A percentile compares a stretch with the other conserved stretches of the same genome.
phyloP scores from a whole-genome alignment of 1,140 invertebrate species.

The Drosophila sturtevanti region DNA sequence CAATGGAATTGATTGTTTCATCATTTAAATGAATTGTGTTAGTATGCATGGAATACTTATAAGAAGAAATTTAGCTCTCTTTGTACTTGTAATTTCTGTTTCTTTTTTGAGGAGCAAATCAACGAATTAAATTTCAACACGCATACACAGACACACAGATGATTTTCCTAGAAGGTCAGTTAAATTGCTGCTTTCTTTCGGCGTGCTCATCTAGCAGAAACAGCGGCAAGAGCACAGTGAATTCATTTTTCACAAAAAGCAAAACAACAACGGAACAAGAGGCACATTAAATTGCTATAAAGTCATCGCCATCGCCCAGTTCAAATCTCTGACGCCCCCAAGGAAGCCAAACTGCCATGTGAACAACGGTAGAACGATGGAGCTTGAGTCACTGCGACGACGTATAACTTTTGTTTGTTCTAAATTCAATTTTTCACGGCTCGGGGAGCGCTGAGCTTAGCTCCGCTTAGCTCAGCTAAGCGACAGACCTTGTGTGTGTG shows the following conservation, averaged over 20 bases:
- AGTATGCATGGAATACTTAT: too few species aligned
- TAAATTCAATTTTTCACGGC: constrained; percentile 72
- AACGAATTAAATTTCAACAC: constrained; percentile 21
- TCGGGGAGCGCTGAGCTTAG: constrained; percentile 29
- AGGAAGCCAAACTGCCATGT: constrained; percentile 44
- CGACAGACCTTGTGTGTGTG: neutral
- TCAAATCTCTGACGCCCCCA: constrained; percentile 22
- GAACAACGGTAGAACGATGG: constrained; percentile 3
- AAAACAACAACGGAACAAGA: constrained; percentile 28
- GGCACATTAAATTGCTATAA: constrained; percentile 77
- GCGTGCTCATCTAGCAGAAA: constrained; percentile 8
- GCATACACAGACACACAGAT: constrained; percentile 15
- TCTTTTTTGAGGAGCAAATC: constrained; percentile 11
- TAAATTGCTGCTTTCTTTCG: constrained; percentile 52
- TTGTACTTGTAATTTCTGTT: neutral
- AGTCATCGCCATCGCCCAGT: constrained; percentile 45
- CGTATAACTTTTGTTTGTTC: constrained; percentile 72
- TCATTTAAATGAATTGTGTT: neutral
- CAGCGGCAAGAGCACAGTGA: constrained; percentile 26
- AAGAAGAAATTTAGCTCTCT: constrained; percentile 5
- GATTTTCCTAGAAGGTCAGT: constrained; percentile 51
- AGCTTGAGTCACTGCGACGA: constrained; percentile 24
- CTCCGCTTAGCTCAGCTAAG: neutral
- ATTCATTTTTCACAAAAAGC: constrained; percentile 67
- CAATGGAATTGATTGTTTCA: neutral